Conservation (phyloP, 2,797 vertebrate genomes). For the Hydrocynus forskahlii region DNA sequence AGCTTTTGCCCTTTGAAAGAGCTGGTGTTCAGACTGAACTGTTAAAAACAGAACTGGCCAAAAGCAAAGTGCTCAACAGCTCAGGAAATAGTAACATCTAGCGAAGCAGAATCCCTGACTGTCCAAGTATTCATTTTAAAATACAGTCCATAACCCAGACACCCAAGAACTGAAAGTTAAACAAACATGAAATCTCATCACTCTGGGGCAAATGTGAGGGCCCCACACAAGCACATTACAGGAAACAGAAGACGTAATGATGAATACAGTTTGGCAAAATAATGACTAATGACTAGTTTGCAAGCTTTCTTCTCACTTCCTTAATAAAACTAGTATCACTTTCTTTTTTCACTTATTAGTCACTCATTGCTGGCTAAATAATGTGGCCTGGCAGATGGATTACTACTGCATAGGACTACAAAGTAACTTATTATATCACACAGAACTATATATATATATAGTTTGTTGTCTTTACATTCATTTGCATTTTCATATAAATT, state of each 20-base stretch:
- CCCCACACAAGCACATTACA: constrained; percentile 46
- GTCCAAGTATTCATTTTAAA: constrained; percentile 74
- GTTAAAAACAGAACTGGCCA: background rate
- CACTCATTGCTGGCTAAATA: too few relatives aligned
- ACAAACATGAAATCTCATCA: constrained; percentile 59
- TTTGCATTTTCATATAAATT: too few relatives aligned
- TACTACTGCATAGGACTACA: too few relatives aligned
- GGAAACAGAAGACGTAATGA: constrained; percentile 34
- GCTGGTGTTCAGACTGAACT: background rate
- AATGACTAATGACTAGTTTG: constrained; percentile 53
- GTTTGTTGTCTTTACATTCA: too few relatives aligned
- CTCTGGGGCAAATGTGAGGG: constrained; percentile 53
- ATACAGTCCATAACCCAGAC: constrained; percentile 73
- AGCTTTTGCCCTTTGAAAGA: background rate
- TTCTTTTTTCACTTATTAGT: too few relatives aligned
- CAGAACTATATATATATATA: too few relatives aligned
- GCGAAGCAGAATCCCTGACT: constrained; percentile 54
- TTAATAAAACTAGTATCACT: background rate
- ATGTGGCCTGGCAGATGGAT: too few relatives aligned
- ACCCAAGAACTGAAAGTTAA: constrained; percentile 65
- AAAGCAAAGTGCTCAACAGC: background rate
- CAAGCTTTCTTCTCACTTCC: constrained; percentile 20
- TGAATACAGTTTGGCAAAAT: constrained; percentile 63
- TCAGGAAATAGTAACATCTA: background rate
- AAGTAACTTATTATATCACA: too few relatives aligned